phyloP scores from a whole-genome alignment of 2,888 invertebrate species.

The Branchellion lobata region DNA sequence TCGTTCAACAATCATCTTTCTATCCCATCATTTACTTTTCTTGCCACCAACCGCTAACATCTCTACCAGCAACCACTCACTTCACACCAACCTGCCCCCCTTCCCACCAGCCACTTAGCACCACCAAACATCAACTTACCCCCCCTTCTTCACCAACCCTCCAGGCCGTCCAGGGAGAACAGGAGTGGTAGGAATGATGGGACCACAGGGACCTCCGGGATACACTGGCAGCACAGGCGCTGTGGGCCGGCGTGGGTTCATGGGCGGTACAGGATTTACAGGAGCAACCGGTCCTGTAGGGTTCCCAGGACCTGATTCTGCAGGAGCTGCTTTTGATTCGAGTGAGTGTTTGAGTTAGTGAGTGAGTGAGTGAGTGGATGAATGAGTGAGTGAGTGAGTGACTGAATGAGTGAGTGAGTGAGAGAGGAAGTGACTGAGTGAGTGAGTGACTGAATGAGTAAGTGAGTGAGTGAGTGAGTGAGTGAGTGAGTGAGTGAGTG shows the following conservation, averaged over 20 bases:
- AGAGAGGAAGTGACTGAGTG: too few relatives aligned
- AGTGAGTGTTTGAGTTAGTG: not conserved
- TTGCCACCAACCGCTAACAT: too few relatives aligned
- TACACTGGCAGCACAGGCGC: conserved; percentile 20
- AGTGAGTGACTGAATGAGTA: too few relatives aligned
- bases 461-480: too few relatives aligned
- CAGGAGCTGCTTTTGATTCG: not conserved
- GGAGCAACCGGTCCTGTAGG: conserved; percentile 45
- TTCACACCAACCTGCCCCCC: not conserved
- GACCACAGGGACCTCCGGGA: conserved; percentile 31
- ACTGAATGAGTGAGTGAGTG: too few relatives aligned
- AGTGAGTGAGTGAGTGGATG: not conserved
- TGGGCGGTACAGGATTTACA: conserved; percentile 19
- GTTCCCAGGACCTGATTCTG: conserved; percentile 37
- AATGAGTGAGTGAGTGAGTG: not conserved
- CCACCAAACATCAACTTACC: not conserved
- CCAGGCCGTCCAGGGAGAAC: conserved; percentile 44
- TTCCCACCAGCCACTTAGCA: not conserved
- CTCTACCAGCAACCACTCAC: too few relatives aligned
- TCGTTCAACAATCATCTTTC: too few relatives aligned
- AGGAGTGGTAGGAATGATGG: conserved; percentile 42
- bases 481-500: too few relatives aligned
- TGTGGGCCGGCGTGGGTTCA: not conserved
- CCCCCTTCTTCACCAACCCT: not conserved
- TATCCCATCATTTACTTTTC: too few relatives aligned